Evolutionary conservation across 2,113 vertebrate genomes (phyloP).

Genomic region (Todiramphus chloris): DNA sequence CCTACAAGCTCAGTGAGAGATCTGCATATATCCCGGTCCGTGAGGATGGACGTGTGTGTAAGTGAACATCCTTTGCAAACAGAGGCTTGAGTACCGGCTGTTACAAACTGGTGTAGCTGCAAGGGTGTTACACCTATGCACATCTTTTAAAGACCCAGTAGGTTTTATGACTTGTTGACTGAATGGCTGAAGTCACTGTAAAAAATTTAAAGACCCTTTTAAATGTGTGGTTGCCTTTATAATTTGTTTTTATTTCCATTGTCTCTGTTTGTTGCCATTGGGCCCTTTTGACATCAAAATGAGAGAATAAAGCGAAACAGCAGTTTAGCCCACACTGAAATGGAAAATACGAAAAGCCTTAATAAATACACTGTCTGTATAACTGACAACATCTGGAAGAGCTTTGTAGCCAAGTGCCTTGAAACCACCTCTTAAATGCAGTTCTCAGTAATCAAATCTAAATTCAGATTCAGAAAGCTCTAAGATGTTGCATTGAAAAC

Average conservation of each 20-base stretch:
- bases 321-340: constrained; percentile 37
- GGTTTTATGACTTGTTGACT: background rate
- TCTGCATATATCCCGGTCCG: background rate
- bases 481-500: background rate
- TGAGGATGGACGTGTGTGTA: background rate
- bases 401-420: constrained; percentile 25
- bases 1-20: background rate
- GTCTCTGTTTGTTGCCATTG: background rate
- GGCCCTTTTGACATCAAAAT: constrained; percentile 15
- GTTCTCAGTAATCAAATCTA: background rate
- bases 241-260: constrained; percentile 13
- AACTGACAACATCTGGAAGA: constrained; percentile 46
- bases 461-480: constrained; percentile 27
- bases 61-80: background rate
- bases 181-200: background rate
- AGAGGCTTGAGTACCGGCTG: background rate
- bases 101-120: background rate
- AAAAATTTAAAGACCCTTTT: background rate
- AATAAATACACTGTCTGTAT: constrained; percentile 14
- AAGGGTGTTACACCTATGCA: background rate
- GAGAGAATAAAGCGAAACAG: constrained; percentile 12
- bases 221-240: background rate
- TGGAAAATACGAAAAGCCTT: constrained; percentile 28
- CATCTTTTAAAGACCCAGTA: background rate
- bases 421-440: constrained; percentile 29